Evolutionary conservation across 2,888 invertebrate genomes (phyloP), one percentile per base, ranked within the genome.

Genomic region (Chrysolina americana): DNA sequence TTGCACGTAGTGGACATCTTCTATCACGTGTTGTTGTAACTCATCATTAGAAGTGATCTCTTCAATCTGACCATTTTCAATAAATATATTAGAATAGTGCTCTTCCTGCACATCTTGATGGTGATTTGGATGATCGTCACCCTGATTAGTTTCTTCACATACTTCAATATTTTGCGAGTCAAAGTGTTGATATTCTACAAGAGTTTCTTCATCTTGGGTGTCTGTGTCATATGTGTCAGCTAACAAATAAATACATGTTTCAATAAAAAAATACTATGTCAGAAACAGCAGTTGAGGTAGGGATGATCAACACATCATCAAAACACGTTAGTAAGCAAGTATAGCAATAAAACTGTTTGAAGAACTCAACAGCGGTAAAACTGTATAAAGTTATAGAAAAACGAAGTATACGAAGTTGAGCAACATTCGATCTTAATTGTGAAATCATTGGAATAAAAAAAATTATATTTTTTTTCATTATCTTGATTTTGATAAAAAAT

Each of bases 141-240:
- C 41, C 15, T 68, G 23, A 8, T 71, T 65, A 4, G 53, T 48
- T 36, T 71, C 70, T n/a, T 76, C 74, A 53, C 70, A 74, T 19
- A 70, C 41, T n/a, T 75, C 74, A n/a, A 59, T 47, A 44, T 59
- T 72, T 28, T 71, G 69, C 2, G 74, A 13, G 21, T 69, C 71
- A n/a, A 75, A 75, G n/a, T 73, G 71, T 59, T 72, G 65, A 56
- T 78, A 78, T 41, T 71, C 56, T 28, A 78, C 48, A 1, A 78
- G 69, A 0, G 78, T 72, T 19, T 74, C 76, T 50, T 73, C 73
- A 2, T 41, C 56, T 41, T 74, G 70, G 2, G 69, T 65, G 23
- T 53, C 71, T 36, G 66, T 21, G 21, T 36, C 64, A 28, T 72
- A 75, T 41, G 70, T 62, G 36, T 65, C 70, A 44, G 47, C 63